Evolutionary conservation across 2,113 vertebrate genomes (phyloP).

Genomic region (Elephantulus edwardii): DNA sequence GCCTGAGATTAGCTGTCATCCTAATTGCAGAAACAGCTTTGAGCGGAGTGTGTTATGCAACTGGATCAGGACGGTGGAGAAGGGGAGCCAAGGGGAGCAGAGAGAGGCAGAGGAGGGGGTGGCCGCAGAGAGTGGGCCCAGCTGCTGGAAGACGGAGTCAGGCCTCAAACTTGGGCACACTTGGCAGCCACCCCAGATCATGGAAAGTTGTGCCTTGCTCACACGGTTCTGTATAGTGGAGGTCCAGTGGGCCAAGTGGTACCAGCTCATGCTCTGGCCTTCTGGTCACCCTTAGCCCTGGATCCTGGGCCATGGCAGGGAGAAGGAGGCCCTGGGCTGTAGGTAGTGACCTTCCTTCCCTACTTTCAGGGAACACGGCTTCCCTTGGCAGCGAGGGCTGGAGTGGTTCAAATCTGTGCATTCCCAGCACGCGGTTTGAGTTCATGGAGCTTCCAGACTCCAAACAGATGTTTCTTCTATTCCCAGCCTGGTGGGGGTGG

Average conservation of each 20-base stretch:
- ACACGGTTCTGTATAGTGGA: not conserved
- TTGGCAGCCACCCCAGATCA: not conserved
- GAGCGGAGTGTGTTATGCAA: constrained; percentile 59
- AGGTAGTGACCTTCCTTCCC: not conserved
- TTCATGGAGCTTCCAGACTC: constrained; percentile 5
- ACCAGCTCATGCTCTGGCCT: not conserved
- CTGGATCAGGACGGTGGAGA: constrained; percentile 50
- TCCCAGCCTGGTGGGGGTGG: not conserved
- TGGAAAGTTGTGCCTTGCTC: not conserved
- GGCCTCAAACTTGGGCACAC: not conserved
- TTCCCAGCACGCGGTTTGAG: not conserved
- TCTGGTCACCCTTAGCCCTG: not conserved
- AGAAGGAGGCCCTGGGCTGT: not conserved
- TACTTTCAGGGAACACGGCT: not conserved
- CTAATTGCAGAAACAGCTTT: constrained; percentile 75
- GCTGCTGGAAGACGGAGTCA: constrained; percentile 20
- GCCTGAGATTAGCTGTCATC: constrained; percentile 68
- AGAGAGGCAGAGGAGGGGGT: not conserved
- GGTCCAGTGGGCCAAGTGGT: not conserved
- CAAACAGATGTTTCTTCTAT: constrained; percentile 65
- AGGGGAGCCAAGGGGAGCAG: constrained; percentile 43
- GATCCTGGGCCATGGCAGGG: not conserved
- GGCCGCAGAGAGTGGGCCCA: constrained; percentile 39
- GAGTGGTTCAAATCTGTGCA: not conserved
- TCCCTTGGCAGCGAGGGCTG: not conserved